Evolutionary conservation across 1,140 invertebrate genomes (phyloP).

Genomic region (Conus betulinus): DNA sequence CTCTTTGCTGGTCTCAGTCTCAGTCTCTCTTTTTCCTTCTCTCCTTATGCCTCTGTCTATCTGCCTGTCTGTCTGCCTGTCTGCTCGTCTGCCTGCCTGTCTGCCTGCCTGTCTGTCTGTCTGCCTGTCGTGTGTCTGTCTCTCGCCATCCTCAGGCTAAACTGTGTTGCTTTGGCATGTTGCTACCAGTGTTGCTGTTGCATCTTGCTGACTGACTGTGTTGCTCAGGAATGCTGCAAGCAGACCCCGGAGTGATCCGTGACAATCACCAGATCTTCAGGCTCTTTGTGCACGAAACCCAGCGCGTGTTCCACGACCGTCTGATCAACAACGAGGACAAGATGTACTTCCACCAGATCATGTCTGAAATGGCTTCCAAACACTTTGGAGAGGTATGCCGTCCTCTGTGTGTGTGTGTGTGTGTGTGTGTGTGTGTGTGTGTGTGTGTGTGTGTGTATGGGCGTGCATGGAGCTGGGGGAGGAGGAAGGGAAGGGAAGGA

Average conservation of each 20-base stretch:
- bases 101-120: too few relatives aligned
- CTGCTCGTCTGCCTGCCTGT: too few relatives aligned
- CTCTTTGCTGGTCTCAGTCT: too few relatives aligned
- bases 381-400: conserved; percentile 72
- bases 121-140: too few relatives aligned
- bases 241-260: conserved; percentile 70
- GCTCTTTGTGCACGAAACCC: conserved; percentile 75
- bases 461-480: background rate
- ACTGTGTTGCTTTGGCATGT: too few relatives aligned
- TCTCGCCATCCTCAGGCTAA: too few relatives aligned
- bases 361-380: conserved; percentile 74
- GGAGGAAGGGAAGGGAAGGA: too few relatives aligned
- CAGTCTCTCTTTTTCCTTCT: too few relatives aligned
- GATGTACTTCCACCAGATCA: conserved; percentile 72
- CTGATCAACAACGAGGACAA: conserved; percentile 76
- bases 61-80: too few relatives aligned
- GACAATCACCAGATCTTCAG: conserved; percentile 73
- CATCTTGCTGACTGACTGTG: conserved; percentile 4
- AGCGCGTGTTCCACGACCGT: conserved; percentile 76
- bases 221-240: conserved; percentile 74
- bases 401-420: background rate
- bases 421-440: background rate
- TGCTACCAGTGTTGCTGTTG: background rate
- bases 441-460: conserved; percentile 6
- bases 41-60: too few relatives aligned